Conservation (phyloP, 2,888 invertebrate genomes). For the Hypomecis punctinalis region DNA sequence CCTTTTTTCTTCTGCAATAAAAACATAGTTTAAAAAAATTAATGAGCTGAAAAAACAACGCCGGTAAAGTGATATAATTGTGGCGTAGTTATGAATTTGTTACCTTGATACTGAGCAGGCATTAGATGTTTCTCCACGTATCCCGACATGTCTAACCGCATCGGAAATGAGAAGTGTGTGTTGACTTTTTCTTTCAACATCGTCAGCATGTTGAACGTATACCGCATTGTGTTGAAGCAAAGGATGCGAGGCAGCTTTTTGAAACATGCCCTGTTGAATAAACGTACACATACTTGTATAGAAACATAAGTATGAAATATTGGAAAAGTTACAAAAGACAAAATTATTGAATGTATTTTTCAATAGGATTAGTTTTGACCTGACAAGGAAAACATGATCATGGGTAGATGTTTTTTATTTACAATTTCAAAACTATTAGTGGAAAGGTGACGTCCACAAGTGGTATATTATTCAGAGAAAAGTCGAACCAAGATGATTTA, state of each 20-base stretch:
- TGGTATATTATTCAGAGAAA: too few relatives aligned
- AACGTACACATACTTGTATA: background rate
- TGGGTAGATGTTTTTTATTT: too few relatives aligned
- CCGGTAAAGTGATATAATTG: background rate
- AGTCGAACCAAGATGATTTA: too few relatives aligned
- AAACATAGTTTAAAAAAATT: background rate
- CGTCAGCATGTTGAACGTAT: constrained; percentile 98
- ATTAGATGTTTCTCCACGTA: constrained; percentile 97
- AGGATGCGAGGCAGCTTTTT: constrained; percentile 96
- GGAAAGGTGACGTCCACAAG: too few relatives aligned
- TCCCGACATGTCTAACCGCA: constrained; percentile 96
- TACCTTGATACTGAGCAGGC: constrained; percentile 94
- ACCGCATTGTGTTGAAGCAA: constrained; percentile 98
- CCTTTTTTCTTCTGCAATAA: constrained; percentile 85
- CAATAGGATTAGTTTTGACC: too few relatives aligned
- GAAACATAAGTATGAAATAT: background rate
- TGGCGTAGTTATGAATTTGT: constrained; percentile 30
- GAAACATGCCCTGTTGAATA: constrained; percentile 91
- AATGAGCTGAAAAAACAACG: too few relatives aligned
- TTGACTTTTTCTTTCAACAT: constrained; percentile 99
- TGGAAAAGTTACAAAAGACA: too few relatives aligned
- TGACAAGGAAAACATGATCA: too few relatives aligned
- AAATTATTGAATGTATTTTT: too few relatives aligned
- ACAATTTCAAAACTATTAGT: too few relatives aligned
- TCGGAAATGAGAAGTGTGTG: constrained; percentile 98